A percentile compares a stretch with the other conserved stretches of the same genome.
phyloP scores from a whole-genome alignment of 2,113 vertebrate species.

The Panthera tigris region DNA sequence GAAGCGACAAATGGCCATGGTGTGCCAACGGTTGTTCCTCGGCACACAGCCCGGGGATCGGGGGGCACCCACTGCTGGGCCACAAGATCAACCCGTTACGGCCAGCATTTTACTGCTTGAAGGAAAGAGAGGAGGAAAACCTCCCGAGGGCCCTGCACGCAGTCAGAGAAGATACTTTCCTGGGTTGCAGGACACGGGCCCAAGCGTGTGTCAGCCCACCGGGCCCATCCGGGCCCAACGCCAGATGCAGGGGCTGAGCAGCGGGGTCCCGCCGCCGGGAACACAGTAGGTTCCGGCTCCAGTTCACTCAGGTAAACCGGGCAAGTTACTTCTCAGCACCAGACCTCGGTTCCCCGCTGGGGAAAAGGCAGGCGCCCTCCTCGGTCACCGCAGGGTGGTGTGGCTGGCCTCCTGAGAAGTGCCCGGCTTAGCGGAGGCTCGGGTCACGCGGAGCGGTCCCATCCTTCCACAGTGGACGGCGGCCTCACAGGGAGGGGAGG shows the following conservation, averaged over 20 bases:
- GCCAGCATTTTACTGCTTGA: no score
- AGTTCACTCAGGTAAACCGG: neutral
- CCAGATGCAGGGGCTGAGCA: neutral
- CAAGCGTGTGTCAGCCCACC: neutral
- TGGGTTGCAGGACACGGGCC: neutral
- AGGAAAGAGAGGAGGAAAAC: neutral
- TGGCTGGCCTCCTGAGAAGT: neutral
- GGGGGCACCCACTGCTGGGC: rapidly evolving
- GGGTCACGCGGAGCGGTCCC: neutral
- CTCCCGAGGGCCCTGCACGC: neutral
- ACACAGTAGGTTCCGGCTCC: neutral
- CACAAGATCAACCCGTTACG: no score
- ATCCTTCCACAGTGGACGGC: neutral
- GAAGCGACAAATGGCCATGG: neutral
- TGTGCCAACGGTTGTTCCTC: neutral
- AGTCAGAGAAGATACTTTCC: neutral
- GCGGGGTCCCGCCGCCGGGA: no score
- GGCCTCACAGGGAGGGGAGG: neutral
- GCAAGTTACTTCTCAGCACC: neutral
- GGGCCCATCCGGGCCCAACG: neutral
- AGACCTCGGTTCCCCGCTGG: neutral
- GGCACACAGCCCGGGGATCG: rapidly evolving
- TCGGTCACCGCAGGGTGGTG: rapidly evolving
- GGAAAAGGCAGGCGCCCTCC: neutral
- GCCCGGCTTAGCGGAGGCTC: no score